Evolutionary conservation across 2,888 invertebrate species (phyloP).

Genomic region (Hecatera dysodea): DNA sequence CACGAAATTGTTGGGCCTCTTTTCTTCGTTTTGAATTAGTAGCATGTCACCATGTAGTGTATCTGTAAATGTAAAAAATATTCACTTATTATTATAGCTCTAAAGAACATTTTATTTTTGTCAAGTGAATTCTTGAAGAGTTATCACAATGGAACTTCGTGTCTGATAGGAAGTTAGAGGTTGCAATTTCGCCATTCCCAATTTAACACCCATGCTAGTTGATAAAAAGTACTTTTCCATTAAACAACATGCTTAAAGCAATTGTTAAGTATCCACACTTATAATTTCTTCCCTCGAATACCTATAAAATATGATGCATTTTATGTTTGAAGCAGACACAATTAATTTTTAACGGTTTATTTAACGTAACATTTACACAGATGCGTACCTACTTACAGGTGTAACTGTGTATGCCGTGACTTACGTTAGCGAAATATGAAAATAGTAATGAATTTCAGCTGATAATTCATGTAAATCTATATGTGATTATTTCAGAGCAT

Average conservation of each 20-base stretch:
- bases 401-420: not conserved
- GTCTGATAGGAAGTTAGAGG: no score
- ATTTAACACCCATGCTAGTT: not conserved
- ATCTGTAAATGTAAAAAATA: slow-evolving; percentile 73
- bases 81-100: not conserved
- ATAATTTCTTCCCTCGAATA: not conserved
- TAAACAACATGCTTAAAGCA: not conserved
- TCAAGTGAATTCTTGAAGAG: no score
- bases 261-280: not conserved
- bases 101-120: not conserved
- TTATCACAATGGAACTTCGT: not conserved
- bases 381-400: slow-evolving; percentile 19
- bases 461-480: no score
- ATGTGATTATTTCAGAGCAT: no score
- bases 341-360: not conserved
- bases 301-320: not conserved
- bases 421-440: slow-evolving; percentile 7
- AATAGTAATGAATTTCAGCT: not conserved
- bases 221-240: not conserved
- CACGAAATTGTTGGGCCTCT: slow-evolving; percentile 91
- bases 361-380: slow-evolving; percentile 33
- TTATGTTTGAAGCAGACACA: slow-evolving; percentile 4
- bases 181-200: not conserved
- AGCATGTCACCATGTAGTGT: slow-evolving; percentile 93
- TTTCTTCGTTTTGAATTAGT: slow-evolving; percentile 92